Conservation (phyloP, 2,888 invertebrate species). For the Agrotis segetum region DNA sequence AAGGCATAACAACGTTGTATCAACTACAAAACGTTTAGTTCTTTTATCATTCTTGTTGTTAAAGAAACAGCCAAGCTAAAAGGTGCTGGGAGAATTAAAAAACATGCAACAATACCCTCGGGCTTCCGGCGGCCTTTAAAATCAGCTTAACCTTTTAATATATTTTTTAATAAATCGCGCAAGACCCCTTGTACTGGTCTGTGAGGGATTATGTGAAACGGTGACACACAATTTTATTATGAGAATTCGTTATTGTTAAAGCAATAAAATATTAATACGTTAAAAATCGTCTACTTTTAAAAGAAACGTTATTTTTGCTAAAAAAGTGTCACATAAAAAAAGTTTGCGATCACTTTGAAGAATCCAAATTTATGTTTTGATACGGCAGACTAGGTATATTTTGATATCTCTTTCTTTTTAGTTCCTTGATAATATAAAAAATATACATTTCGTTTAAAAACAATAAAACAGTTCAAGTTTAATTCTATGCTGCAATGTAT, state of each 20-base stretch:
- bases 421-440: no score
- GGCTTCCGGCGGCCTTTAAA: constrained; percentile 73
- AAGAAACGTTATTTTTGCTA: neutral
- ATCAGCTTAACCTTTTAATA: constrained; percentile 67
- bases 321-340: no score
- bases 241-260: constrained; percentile 26
- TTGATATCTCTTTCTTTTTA: no score
- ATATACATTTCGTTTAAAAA: no score
- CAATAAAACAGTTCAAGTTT: no score
- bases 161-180: constrained; percentile 63
- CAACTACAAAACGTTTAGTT: constrained; percentile 18
- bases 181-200: constrained; percentile 60
- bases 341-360: no score
- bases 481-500: neutral
- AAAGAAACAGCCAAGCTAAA: constrained; percentile 31
- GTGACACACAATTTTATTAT: constrained; percentile 63
- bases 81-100: constrained; percentile 49
- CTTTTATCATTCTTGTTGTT: constrained; percentile 37
- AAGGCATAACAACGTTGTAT: constrained; percentile 16
- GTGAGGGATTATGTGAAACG: constrained; percentile 59
- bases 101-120: constrained; percentile 58
- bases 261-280: constrained; percentile 38
- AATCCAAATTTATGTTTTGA: no score
- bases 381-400: no score
- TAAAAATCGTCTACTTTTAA: neutral